Percentiles rank a stretch among this genome's conserved stretches.
phyloP scores from a whole-genome alignment of 1,140 invertebrate genomes.

The Matsumurasca onukii region DNA sequence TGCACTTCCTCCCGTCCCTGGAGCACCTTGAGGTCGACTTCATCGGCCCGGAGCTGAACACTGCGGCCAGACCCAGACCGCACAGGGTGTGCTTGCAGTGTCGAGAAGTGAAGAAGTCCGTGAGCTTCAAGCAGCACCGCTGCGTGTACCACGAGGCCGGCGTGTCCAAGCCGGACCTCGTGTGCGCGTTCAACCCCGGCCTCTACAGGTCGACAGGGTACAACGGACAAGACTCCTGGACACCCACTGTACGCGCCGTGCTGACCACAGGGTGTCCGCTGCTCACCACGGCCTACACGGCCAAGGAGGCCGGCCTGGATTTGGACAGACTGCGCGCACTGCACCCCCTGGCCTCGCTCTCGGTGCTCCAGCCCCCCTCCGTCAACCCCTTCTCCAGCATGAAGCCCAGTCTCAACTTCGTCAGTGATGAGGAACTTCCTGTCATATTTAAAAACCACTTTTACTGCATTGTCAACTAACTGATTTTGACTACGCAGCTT shows the following conservation, averaged over 20 bases:
- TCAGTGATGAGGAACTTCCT: slow-evolving; percentile 66
- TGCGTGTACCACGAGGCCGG: slow-evolving; percentile 59
- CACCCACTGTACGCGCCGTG: slow-evolving; percentile 54
- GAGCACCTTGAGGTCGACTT: slow-evolving; percentile 58
- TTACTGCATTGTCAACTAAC: too few relatives aligned
- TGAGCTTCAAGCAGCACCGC: slow-evolving; percentile 56
- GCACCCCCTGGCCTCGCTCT: slow-evolving; percentile 45
- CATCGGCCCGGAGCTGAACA: slow-evolving; percentile 63
- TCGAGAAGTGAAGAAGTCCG: slow-evolving; percentile 46
- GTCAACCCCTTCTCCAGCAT: slow-evolving; percentile 64
- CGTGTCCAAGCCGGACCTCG: slow-evolving; percentile 54
- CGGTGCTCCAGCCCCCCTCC: slow-evolving; percentile 54
- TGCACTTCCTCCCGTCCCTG: slow-evolving; percentile 60
- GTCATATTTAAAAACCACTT: slow-evolving; percentile 73
- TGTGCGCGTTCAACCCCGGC: slow-evolving; percentile 71
- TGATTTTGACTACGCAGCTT: too few relatives aligned
- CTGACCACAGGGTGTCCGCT: slow-evolving; percentile 57
- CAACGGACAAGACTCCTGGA: slow-evolving; percentile 63
- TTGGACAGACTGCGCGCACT: slow-evolving; percentile 53
- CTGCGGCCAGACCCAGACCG: slow-evolving; percentile 51
- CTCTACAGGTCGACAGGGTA: slow-evolving; percentile 64
- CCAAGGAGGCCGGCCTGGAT: slow-evolving; percentile 61
- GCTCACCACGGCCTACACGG: slow-evolving; percentile 63
- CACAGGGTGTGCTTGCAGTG: slow-evolving; percentile 55
- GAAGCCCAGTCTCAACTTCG: slow-evolving; percentile 70